Evolutionary conservation across 2,888 invertebrate species (phyloP).

Genomic region (Drosophila siamana): DNA sequence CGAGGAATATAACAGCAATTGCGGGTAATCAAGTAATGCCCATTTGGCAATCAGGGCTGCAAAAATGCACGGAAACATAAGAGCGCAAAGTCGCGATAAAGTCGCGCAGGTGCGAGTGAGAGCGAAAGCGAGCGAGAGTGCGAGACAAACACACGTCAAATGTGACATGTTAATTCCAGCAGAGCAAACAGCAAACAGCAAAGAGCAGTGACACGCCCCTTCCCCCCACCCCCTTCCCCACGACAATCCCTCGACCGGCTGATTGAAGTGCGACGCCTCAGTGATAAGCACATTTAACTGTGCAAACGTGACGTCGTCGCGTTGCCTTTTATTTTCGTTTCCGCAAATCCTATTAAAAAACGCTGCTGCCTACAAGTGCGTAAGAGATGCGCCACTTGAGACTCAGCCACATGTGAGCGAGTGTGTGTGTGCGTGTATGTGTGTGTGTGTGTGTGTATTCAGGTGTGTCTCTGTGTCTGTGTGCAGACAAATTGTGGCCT

Average conservation of each 20-base stretch:
- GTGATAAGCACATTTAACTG: slow-evolving; percentile 74
- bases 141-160: slow-evolving; percentile 52
- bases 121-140: not conserved
- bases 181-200: slow-evolving; percentile 67
- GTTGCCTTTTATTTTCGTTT: slow-evolving; percentile 37
- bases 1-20: slow-evolving; percentile 68
- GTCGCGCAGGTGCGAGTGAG: slow-evolving; percentile 24
- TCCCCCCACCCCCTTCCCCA: no score
- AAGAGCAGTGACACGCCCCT: slow-evolving; percentile 30
- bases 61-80: slow-evolving; percentile 35
- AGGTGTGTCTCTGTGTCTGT: slow-evolving; percentile 2
- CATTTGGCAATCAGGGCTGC: slow-evolving; percentile 67
- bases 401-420: slow-evolving; percentile 37
- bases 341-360: slow-evolving; percentile 69
- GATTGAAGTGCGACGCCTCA: slow-evolving; percentile 76
- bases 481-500: slow-evolving; percentile 60
- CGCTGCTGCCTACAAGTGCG: slow-evolving; percentile 63
- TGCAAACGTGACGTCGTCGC: slow-evolving; percentile 56
- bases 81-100: slow-evolving; percentile 56
- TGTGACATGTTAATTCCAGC: slow-evolving; percentile 80
- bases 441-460: not conserved
- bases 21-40: slow-evolving; percentile 82
- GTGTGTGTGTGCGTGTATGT: slow-evolving; percentile 10
- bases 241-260: slow-evolving; percentile 34
- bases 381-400: slow-evolving; percentile 72